Conservation (phyloP, 2,113 vertebrate species). For the Microtus montanus region DNA sequence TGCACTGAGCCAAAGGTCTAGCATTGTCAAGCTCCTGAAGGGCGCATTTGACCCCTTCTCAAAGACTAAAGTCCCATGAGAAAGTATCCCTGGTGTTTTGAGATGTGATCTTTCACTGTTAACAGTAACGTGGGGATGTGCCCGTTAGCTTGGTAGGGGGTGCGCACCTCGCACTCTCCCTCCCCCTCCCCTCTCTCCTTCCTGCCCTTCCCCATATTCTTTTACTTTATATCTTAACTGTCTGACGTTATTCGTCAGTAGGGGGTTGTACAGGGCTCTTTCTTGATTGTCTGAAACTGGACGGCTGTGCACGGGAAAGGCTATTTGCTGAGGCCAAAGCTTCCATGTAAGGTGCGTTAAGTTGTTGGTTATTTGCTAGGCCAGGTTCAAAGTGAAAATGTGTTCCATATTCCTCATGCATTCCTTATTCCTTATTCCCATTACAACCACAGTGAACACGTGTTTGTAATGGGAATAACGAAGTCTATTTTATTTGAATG, state of each 20-base stretch:
- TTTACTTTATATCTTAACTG: conserved; percentile 1
- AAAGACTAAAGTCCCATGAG: conserved; percentile 70
- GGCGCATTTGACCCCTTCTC: conserved; percentile 78
- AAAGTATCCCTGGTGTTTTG: conserved; percentile 48
- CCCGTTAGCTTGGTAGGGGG: conserved; percentile 16
- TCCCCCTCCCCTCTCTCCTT: not conserved
- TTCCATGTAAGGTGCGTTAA: conserved; percentile 59
- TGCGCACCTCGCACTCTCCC: not conserved
- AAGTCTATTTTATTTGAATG: conserved; percentile 2
- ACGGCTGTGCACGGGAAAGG: conserved; percentile 16
- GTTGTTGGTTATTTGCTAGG: conserved; percentile 72
- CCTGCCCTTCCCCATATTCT: not conserved
- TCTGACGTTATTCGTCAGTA: not conserved
- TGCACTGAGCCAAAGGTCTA: conserved; percentile 85
- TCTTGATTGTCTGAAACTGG: not conserved
- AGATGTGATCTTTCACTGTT: conserved; percentile 56
- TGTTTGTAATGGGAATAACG: conserved; percentile 12
- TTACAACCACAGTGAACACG: not conserved
- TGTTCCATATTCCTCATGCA: not conserved
- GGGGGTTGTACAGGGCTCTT: not conserved
- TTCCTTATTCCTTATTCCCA: not conserved
- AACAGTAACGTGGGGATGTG: conserved; percentile 26
- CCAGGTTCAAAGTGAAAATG: not conserved
- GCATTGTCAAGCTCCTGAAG: conserved; percentile 82
- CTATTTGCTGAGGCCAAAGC: conserved; percentile 80